These are phyloP conservation scores for Biston betularia DNA, from an alignment of 2,888 invertebrate species.

Conservation along the genomic window DNA sequence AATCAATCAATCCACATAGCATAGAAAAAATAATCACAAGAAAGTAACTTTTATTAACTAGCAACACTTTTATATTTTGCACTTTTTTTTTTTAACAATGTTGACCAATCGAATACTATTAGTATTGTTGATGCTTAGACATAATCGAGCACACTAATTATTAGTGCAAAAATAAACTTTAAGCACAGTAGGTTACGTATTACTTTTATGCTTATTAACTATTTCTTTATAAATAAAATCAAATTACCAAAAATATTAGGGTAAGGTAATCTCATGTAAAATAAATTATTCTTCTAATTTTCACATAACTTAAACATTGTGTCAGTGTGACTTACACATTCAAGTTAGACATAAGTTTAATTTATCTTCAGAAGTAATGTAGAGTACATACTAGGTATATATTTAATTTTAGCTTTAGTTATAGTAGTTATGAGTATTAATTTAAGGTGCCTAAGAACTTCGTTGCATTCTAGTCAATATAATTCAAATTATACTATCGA, in stretches of 20 bases:
- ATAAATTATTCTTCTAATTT: slow-evolving; percentile 10
- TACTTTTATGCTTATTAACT: background rate
- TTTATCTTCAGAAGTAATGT: background rate
- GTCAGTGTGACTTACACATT: slow-evolving; percentile 19
- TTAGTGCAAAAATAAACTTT: slow-evolving; percentile 16
- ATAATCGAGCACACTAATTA: slow-evolving; percentile 4
- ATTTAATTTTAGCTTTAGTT: background rate
- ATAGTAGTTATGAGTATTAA: background rate
- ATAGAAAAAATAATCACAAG: background rate
- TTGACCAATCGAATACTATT: too few species aligned
- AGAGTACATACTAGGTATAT: background rate
- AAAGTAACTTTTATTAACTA: too few species aligned
- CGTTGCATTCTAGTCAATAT: slow-evolving; percentile 78
- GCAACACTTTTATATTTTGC: too few species aligned
- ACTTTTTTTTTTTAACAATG: too few species aligned
- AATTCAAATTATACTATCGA: slow-evolving; percentile 50
- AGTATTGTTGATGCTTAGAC: too few species aligned
- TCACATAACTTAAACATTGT: slow-evolving; percentile 12
- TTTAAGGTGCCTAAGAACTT: slow-evolving; percentile 65
- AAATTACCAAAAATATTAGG: background rate
- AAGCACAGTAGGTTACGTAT: background rate
- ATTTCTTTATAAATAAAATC: background rate
- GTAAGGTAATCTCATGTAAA: background rate
- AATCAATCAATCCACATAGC: background rate
- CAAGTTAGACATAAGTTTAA: background rate